Evolutionary conservation across 37 sponge, comb jelly and placozoan species (phyloP), one percentile per base, ranked within the genome.

Genomic region (Halisarca cf. caerulea): DNA sequence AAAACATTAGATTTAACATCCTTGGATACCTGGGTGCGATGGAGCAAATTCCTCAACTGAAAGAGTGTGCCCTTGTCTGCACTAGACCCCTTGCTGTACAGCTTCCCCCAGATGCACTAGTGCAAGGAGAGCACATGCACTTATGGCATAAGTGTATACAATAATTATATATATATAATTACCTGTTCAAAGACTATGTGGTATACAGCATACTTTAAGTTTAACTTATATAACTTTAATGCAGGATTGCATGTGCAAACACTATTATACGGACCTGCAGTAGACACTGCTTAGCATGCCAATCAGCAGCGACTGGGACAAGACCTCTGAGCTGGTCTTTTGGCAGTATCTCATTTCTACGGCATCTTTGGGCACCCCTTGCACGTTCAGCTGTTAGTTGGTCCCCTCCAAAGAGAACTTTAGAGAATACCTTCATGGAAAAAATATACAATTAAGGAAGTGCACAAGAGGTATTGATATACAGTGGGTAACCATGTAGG

Each of bases 21-120:
- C 8, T 32, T 59, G 20, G 34, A 17, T 27, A 88, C 89, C 35
- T 85, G 88, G 39, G 79, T 84, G 9, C 89, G 78, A 71, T 79
- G 30, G 15, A 89, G 77, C 70, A 85, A 43, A 66, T 89, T 89
- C 58, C 89, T 21, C 66, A 89, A 69, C 40, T 89, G 89, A 53
- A 51, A 89, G 21, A 84, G 72, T 14, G 85, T 89, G 28, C 80
- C 85, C 24, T 61, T 35, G 36, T 89, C 89, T 59, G 33, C 28
- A 43, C 58, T 53, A n/a, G 89, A 89, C 36, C 39, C 17, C 20
- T 53, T 45, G 18, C n/a, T 17, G 80, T 85, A 85, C 57, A 79
- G 41, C 73, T 20, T 71, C 73, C 39, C 39, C 51, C 41, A 71
- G 32, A 71, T 71, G 41, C 73, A 71, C 73, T 71, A 37, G 11